These are phyloP conservation scores for Drosophila nigritarsus DNA, from an alignment of 2,888 invertebrate genomes.

Conservation along the genomic window DNA sequence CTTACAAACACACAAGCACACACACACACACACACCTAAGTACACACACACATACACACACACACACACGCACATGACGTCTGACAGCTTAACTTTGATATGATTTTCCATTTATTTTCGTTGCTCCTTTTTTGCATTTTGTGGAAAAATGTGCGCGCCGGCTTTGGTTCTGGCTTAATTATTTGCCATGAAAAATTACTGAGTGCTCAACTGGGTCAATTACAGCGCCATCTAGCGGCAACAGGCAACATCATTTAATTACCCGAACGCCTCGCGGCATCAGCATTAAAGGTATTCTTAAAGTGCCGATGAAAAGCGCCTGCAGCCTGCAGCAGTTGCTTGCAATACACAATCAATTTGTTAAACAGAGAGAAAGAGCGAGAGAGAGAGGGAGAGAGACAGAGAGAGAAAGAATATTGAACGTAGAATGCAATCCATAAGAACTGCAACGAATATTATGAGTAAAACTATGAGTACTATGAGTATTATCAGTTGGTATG, in stretches of 20 bases:
- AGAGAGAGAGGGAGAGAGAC: not conserved
- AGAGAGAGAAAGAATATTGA: not conserved
- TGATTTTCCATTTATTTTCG: constrained; percentile 72
- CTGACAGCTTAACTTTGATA: constrained; percentile 64
- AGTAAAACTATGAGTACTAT: not conserved
- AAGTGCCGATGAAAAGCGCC: constrained; percentile 16
- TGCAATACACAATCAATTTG: constrained; percentile 8
- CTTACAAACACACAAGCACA: constrained; percentile 15
- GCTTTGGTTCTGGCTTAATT: constrained; percentile 61
- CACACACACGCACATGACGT: not conserved
- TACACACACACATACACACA: not conserved
- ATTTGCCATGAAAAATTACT: constrained; percentile 65
- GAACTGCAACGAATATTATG: not conserved
- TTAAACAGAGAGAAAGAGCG: not conserved
- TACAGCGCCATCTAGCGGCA: constrained; percentile 42
- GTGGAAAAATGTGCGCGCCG: constrained; percentile 42
- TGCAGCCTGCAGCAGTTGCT: constrained; percentile 7
- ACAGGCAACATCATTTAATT: constrained; percentile 53
- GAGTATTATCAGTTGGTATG: not conserved
- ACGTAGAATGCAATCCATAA: not conserved
- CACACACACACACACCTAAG: not conserved
- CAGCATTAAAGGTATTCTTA: constrained; percentile 2
- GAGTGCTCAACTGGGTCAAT: constrained; percentile 35
- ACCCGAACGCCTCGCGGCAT: constrained; percentile 23
- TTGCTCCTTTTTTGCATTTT: constrained; percentile 44